Base-by-base conservation (phyloP, 2,888 invertebrate species). In the Sinelater perroti region DNA sequence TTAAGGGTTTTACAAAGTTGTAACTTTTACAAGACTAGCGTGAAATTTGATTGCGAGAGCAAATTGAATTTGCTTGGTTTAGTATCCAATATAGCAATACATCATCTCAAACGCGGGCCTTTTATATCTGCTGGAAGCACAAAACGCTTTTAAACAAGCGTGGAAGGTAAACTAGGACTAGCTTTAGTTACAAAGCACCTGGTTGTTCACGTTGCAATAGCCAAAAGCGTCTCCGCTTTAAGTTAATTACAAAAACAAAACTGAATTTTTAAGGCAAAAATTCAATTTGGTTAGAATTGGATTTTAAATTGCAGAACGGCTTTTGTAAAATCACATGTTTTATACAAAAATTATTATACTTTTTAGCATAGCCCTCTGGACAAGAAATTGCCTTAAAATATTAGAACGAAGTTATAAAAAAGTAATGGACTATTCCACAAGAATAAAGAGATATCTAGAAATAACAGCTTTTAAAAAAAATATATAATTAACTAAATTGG, bases 21-120 rank as follows among this genome's bases (percentile, higher is more conserved):
- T 30, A 28, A 45, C 26, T 40, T 40, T 38, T 38, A 38, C 38
- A 38, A 38, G 38, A 11, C 10, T 38, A 21, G 21, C 2, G 18
- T 21, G 18, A 38, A 38, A 38, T 38, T 38, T 38, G 10, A 38
- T 38, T 18, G 10, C 21, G 14, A 38, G 13, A 13, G 10, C 3
- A n/a, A 8, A 21, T 21, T 38, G 21, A 38, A n/a, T 38, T 21
- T 38, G 6, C 4, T 11, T 38, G 8, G 8, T 38, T 11, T 38
- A n/a, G 20, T 38, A 21, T 28, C 10, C 21, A 38, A 38, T 10
- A 38, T 2, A n/a, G 18, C 3, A 8, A 38, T 21, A 11, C 18
- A 38, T 18, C n/a, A 31, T 28, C 28, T 28, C 10, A 28, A 28
- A 28, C 28, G 28, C 8, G 28, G 10, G 8, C 10, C 10, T 28